These are phyloP conservation scores for Periophthalmus modestus DNA, from an alignment of 2,113 vertebrate species.

Conservation along the genomic window DNA sequence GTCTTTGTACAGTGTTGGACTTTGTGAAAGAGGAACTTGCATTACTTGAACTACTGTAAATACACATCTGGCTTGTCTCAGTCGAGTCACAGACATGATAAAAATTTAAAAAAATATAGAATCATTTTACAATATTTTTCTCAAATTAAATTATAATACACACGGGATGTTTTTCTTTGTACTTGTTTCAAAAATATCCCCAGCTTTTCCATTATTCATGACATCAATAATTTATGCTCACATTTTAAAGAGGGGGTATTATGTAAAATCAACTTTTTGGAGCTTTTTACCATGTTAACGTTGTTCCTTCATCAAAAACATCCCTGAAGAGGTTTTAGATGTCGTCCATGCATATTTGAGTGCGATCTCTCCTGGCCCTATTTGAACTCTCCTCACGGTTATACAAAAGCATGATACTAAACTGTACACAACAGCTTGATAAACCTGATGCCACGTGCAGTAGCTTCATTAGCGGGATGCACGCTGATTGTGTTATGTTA, in stretches of 20 bases:
- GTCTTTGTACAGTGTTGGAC: neutral
- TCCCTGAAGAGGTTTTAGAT: too few species aligned
- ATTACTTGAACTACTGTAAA: neutral
- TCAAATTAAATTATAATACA: constrained; percentile 10
- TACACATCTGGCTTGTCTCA: neutral
- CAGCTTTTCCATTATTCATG: constrained; percentile 22
- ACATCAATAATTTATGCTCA: constrained; percentile 24
- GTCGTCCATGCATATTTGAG: too few species aligned
- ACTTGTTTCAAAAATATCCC: constrained; percentile 13
- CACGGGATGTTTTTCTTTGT: constrained; percentile 12
- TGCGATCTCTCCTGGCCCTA: too few species aligned
- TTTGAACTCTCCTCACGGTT: too few species aligned
- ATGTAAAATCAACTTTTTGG: too few species aligned
- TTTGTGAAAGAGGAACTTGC: neutral
- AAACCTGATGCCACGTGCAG: too few species aligned
- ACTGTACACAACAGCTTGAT: too few species aligned
- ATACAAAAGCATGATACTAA: too few species aligned
- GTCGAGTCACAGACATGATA: neutral
- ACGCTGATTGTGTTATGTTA: too few species aligned
- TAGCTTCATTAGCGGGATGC: too few species aligned
- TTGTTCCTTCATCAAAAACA: too few species aligned
- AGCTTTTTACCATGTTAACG: too few species aligned
- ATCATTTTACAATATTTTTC: neutral
- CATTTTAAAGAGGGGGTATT: neutral
- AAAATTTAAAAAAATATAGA: neutral